phyloP scores from a whole-genome alignment of 2,888 invertebrate genomes.

The Bugula neritina region DNA sequence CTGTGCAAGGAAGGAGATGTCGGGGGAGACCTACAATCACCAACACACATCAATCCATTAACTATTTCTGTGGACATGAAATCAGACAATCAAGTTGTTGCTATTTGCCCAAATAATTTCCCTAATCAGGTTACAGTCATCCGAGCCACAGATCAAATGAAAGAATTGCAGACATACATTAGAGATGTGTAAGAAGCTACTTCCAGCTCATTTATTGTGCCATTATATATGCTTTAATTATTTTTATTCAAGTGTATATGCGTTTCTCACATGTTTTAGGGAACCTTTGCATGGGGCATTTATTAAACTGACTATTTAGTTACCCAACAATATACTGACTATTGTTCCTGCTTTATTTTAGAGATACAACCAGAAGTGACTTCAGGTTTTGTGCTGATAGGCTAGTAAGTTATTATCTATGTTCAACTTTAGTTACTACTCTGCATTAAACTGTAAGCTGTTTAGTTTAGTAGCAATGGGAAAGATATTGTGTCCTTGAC shows the following conservation, averaged over 20 bases:
- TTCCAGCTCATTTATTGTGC: background rate
- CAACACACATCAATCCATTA: background rate
- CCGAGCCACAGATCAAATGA: conserved; percentile 45
- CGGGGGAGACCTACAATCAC: background rate
- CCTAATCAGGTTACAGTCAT: background rate
- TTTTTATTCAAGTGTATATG: no score
- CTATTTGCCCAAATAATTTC: background rate
- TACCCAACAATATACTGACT: no score
- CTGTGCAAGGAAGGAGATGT: background rate
- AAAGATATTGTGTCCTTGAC: no score
- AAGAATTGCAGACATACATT: conserved; percentile 56
- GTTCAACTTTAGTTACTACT: no score
- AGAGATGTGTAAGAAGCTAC: conserved; percentile 54
- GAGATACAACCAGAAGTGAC: conserved; percentile 64
- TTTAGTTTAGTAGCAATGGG: no score
- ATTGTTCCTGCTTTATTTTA: no score
- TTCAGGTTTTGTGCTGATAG: conserved; percentile 98
- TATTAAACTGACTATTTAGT: no score
- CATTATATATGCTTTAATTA: background rate
- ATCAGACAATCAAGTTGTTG: background rate
- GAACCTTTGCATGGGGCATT: no score
- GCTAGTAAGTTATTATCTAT: conserved; percentile 59
- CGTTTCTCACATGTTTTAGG: no score
- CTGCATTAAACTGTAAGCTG: no score
- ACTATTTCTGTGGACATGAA: background rate